Evolutionary conservation across 2,888 invertebrate genomes (phyloP), one percentile per base, ranked within the genome.

Genomic region (Scaptodrosophila latifasciaeformis): DNA sequence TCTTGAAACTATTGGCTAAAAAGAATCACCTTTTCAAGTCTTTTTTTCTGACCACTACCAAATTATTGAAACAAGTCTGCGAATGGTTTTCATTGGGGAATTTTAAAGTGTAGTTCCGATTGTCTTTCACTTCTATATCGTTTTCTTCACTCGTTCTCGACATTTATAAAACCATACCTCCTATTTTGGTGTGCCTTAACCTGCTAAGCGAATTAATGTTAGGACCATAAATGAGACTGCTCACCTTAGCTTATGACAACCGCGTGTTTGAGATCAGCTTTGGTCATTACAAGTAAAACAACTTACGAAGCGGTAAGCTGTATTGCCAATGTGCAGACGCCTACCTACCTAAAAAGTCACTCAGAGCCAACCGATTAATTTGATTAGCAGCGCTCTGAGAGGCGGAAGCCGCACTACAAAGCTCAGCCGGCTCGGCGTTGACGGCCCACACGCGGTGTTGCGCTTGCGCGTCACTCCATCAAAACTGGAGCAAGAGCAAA

Each of bases 261-360:
- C n/a, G 19, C 30, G 24, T 24, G 24, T 24, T 24, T 17, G 37
- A 37, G 37, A 5, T 24, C 24, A 7, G 24, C 59, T 63, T 57
- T 53, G 55, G 43, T 67, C 59, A 67, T 70, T 71, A 71, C 74
- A 72, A 59, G 70, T 62, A 71, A 76, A 71, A 56, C 76, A 63
- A 67, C 72, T 72, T 67, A 30, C 48, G 61, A 63, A 75, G 65
- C 75, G 68, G 60, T 65, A 60, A 55, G 60, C 42, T 56, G 42
- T 18, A 50, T 29, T 55, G 50, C 49, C 60, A 39, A 55, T 61
- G 44, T 44, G 19, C 2, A 39, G 15, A 6, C 42, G 43, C 29
- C 43, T 21, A 34, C 64, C 64, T 61, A 65, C 63, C 49, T 42
- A 31, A 47, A 42, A 46, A 49, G 19, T 49, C 43, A 51, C 40